Evolutionary conservation across 2,797 vertebrate species (phyloP).

Genomic region (Chelon auratus): DNA sequence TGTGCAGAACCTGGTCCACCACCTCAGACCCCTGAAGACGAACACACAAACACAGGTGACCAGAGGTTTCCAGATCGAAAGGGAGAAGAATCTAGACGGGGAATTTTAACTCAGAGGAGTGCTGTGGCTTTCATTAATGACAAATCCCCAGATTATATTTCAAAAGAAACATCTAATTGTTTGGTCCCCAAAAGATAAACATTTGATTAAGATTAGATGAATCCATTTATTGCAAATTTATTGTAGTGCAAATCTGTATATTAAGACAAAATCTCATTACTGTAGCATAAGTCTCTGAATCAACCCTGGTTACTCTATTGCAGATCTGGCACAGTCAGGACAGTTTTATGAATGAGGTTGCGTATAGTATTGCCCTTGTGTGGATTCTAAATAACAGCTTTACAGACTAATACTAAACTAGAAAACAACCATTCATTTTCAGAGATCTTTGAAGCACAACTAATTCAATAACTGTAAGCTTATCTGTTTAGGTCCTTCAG

Average conservation of each 20-base stretch:
- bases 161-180: not conserved
- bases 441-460: not conserved
- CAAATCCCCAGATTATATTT: not conserved
- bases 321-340: no score
- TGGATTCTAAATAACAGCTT: not conserved
- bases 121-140: not conserved
- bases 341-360: not conserved
- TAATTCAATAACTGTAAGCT: not conserved
- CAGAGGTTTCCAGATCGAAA: not conserved
- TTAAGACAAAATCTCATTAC: no score
- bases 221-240: no score
- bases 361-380: not conserved
- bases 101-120: no score
- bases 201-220: no score
- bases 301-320: no score
- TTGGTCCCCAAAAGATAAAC: not conserved
- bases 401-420: not conserved
- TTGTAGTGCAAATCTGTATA: no score
- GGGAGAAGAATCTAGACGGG: no score
- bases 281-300: no score
- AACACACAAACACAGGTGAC: constrained; percentile 1
- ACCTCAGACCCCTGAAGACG: constrained; percentile 90
- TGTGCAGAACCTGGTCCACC: constrained; percentile 92
- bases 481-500: not conserved
- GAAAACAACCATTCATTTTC: no score